Evolutionary conservation across 1,140 invertebrate genomes (phyloP).

Genomic region (Pectinophora gossypiella): DNA sequence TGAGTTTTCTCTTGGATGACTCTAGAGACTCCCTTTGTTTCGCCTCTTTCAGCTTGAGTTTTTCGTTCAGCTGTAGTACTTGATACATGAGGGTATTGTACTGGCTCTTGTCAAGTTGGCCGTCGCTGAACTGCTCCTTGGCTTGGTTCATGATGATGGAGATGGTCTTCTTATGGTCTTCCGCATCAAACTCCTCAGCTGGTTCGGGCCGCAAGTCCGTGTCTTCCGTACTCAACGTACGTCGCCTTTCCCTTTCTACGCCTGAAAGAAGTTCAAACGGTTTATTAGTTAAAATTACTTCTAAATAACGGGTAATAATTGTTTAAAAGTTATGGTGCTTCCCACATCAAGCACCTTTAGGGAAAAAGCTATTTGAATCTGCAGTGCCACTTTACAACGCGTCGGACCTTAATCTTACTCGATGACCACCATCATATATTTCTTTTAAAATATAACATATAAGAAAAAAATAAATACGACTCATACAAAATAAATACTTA

Average conservation of each 20-base stretch:
- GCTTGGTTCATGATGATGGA: constrained; percentile 90
- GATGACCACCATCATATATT: too few species aligned
- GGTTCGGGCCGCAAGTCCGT: constrained; percentile 68
- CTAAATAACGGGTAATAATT: too few species aligned
- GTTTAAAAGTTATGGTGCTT: too few species aligned
- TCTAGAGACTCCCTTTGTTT: constrained; percentile 80
- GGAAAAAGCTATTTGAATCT: too few species aligned
- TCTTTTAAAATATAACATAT: too few species aligned
- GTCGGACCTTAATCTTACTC: too few species aligned
- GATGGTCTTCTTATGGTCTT: constrained; percentile 78
- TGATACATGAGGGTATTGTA: constrained; percentile 88
- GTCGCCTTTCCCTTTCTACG: constrained; percentile 54
- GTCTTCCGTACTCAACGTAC: constrained; percentile 68
- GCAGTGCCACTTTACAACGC: too few species aligned
- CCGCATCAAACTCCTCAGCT: constrained; percentile 75
- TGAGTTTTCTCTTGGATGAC: constrained; percentile 57
- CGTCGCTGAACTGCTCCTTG: constrained; percentile 85
- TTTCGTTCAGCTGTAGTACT: constrained; percentile 86
- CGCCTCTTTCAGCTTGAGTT: constrained; percentile 85
- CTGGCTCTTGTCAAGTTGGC: constrained; percentile 85
- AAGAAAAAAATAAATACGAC: too few species aligned
- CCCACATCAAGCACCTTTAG: too few species aligned
- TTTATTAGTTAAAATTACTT: too few species aligned
- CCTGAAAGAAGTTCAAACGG: constrained; percentile 30
- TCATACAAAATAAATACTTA: constrained; percentile 40